Percentiles rank a stretch among this genome's conserved stretches.
Conservation (phyloP, 2,797 vertebrate genomes). For the Anguilla megastoma region DNA sequence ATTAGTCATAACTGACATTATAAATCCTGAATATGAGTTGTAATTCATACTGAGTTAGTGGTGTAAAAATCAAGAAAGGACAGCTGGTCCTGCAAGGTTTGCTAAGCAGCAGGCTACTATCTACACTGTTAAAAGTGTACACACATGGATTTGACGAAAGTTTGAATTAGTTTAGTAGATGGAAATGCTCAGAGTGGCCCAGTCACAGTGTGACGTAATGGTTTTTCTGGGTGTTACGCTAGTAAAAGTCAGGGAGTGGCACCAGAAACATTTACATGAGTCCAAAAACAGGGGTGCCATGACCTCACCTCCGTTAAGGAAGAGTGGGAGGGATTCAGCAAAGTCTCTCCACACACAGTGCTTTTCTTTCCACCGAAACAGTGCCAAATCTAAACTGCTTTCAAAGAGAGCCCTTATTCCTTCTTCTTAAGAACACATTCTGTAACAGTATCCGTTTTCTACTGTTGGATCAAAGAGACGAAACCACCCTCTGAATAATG, state of each 20-base stretch:
- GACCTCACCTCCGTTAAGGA: conserved; percentile 67
- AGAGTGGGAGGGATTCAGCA: conserved; percentile 61
- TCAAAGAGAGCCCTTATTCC: conserved; percentile 69
- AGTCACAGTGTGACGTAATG: conserved; percentile 62
- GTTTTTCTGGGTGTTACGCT: conserved; percentile 60
- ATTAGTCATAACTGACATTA: background rate
- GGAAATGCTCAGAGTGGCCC: conserved; percentile 59
- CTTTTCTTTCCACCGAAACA: conserved; percentile 66
- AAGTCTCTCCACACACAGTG: conserved; percentile 62
- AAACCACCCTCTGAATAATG: conserved; percentile 22
- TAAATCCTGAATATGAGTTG: background rate
- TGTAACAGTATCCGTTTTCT: conserved; percentile 54
- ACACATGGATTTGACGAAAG: background rate
- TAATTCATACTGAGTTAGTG: background rate
- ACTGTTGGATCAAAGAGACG: conserved; percentile 26
- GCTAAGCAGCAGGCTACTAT: background rate
- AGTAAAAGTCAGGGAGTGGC: conserved; percentile 55
- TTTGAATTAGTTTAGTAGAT: background rate
- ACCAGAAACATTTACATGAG: background rate
- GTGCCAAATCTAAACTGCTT: conserved; percentile 57
- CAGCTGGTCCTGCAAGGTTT: background rate
- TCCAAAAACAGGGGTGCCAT: conserved; percentile 50
- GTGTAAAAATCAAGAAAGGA: background rate
- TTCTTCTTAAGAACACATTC: conserved; percentile 59
- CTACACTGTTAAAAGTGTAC: background rate